Base-by-base conservation (phyloP, 2,797 vertebrate species). In the Eutrigla gurnardus region DNA sequence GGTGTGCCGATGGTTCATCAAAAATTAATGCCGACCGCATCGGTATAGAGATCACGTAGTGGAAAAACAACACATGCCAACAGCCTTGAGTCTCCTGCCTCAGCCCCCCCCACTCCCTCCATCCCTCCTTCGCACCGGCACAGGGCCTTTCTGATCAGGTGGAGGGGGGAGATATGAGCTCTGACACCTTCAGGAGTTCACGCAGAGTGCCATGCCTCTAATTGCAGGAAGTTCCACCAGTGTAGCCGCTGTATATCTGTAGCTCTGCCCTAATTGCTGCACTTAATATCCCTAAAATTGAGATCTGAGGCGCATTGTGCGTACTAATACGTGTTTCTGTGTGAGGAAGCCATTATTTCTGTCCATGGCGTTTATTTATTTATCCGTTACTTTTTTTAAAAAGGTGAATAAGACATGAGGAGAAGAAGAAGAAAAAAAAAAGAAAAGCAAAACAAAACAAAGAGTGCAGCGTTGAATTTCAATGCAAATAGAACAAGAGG, bases 21-120 rank as follows among this genome's bases (percentile, higher is more conserved):
- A 96, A 95, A 93, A 95, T 96, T 93, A 93, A 96, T 95, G 93
- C 72, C 66, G 80, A 91, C 86, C 70, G 82, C 93, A 96, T 96
- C 92, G 90, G 95, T 94, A 96, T 92, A 94, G 93, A 83, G 93
- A 94, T 94, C 94, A 95, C 94, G 94, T 95, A 94, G 92, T 78
- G 85, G 88, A 93, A 94, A 92, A 95, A 94, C 93, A 94, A 94
- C 93, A 93, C 93, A 94, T 91, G 93, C 91, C 90, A 93, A 93
- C 91, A 93, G 93, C 91, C 93, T 93, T 88, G 92, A 93, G 93
- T 93, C 93, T 93, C 90, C 81, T 85, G 78, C 91, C 81, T 88
- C 85, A 77, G 64, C 87, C 74, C 76, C 68, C 80, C 66, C 73
- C 64, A 18, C 57, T 67, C 75, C 82, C 89, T 83, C 82, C 25